Base-by-base conservation (phyloP, 2,888 invertebrate species). In the Drosophila borealis region DNA sequence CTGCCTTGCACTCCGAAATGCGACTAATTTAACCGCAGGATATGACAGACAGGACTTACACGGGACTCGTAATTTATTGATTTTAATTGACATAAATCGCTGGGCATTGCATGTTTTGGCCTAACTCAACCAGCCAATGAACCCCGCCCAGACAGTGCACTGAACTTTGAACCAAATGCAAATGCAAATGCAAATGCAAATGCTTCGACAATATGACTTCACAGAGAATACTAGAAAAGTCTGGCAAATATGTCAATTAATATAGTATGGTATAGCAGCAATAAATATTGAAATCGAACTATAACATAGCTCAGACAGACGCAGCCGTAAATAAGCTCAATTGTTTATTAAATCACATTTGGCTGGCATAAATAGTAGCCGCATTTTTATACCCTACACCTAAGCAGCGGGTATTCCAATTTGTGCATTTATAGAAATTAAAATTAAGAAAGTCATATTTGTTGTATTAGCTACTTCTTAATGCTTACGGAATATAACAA, bases 21-120 rank as follows among this genome's bases (percentile, higher is more conserved):
- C 60, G 69, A 90, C 90, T 89, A 71, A 13, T 29, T 29, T 8
- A 8, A 0, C 8, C 29, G 29, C 51, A 37, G 37, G 46, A 29
- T 11, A 17, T 11, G 8, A 5, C 14, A 14, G 21, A 17, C 41
- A 41, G 41, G 39, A 39, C 14, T 14, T 11, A 10, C 2, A 6
- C 54, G 25, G 37, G 53, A 48, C 49, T 69, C 39, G 17, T 5
- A 25, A 34, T 53, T 56, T 89, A 90, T 87, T 79, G 81, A 89
- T 89, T 90, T 80, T 70, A 78, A 78, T 76, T 61, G 72, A 72
- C 70, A 74, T 37, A 62, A 64, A 60, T 62, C 61, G 42, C 29
- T n/a, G 34, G 36, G 4, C 11, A 8, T 19, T 42, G 54, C 54
- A 54, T 54, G 54, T 36, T 29, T 29, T 8, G 29, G 8, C 29